These are phyloP conservation scores for Parauchenoglanis punctatus DNA, from an alignment of 2,797 vertebrate genomes.

Conservation along the genomic window DNA sequence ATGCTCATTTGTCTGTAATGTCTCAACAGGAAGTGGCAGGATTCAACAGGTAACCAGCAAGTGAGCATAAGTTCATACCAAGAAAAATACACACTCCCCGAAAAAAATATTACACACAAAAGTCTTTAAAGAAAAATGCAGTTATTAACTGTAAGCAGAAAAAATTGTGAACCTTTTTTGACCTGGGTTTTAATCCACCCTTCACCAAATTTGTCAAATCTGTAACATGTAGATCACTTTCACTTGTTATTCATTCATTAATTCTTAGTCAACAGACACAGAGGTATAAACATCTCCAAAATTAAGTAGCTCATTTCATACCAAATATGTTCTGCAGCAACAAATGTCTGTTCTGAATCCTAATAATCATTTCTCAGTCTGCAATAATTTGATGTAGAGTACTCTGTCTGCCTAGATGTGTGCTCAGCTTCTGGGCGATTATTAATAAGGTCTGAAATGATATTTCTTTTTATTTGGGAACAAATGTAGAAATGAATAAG, in stretches of 20 bases:
- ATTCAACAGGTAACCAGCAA: constrained; percentile 57
- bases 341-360: constrained; percentile 38
- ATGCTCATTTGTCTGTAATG: constrained; percentile 26
- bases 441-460: constrained; percentile 20
- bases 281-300: constrained; percentile 31
- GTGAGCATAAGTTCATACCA: constrained; percentile 26
- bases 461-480: constrained; percentile 17
- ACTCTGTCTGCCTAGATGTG: constrained; percentile 38
- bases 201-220: constrained; percentile 5
- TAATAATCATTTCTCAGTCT: constrained; percentile 42
- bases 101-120: not conserved
- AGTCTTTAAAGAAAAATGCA: not conserved
- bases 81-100: not conserved
- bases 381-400: constrained; percentile 32
- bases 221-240: constrained; percentile 27
- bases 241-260: constrained; percentile 26
- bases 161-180: not conserved
- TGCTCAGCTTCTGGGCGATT: constrained; percentile 34
- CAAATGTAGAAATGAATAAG: constrained; percentile 16
- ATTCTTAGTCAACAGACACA: constrained; percentile 35
- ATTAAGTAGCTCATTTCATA: constrained; percentile 33
- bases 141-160: not conserved
- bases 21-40: constrained; percentile 36
- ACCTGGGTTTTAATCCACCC: constrained; percentile 2
- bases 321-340: constrained; percentile 41